phyloP scores from a whole-genome alignment of 2,113 vertebrate species.

The Pontoporia blainvillei region DNA sequence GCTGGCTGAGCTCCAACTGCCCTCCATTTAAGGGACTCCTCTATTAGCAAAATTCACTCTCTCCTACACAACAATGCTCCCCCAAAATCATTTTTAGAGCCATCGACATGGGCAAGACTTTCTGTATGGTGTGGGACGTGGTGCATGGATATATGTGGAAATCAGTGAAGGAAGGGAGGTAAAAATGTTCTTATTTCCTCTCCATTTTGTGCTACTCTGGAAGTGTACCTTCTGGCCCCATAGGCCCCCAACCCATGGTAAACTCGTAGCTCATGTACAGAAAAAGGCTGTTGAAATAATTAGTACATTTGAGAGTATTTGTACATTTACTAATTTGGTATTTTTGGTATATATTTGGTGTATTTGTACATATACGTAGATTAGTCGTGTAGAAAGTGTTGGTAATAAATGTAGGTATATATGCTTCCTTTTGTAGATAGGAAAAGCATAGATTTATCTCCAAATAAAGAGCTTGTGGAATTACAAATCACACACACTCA shows the following conservation, averaged over 20 bases:
- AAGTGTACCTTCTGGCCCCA: not conserved
- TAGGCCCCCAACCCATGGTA: not conserved
- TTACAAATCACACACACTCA: not conserved
- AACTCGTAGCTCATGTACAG: not conserved
- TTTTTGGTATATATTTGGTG: not conserved
- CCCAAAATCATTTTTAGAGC: not conserved
- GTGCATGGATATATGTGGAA: not conserved
- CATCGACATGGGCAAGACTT: not conserved
- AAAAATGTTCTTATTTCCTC: not conserved
- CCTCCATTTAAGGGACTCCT: slow-evolving; percentile 1
- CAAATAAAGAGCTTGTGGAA: slow-evolving; percentile 28
- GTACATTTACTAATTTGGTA: not conserved
- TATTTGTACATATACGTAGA: not conserved
- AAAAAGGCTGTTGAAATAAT: not conserved
- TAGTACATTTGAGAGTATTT: not conserved
- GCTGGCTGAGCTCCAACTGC: slow-evolving; percentile 2
- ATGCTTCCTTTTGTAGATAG: slow-evolving; percentile 14
- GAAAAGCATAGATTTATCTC: not conserved
- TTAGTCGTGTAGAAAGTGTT: not conserved
- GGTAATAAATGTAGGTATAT: not conserved
- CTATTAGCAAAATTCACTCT: slow-evolving; percentile 12
- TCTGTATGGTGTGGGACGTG: not conserved
- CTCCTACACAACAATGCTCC: not conserved
- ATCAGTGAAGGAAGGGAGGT: not conserved
- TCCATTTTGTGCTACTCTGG: not conserved